Evolutionary conservation across 2,888 invertebrate genomes (phyloP), one percentile per base, ranked within the genome.

Genomic region (Mesochorus sp.): DNA sequence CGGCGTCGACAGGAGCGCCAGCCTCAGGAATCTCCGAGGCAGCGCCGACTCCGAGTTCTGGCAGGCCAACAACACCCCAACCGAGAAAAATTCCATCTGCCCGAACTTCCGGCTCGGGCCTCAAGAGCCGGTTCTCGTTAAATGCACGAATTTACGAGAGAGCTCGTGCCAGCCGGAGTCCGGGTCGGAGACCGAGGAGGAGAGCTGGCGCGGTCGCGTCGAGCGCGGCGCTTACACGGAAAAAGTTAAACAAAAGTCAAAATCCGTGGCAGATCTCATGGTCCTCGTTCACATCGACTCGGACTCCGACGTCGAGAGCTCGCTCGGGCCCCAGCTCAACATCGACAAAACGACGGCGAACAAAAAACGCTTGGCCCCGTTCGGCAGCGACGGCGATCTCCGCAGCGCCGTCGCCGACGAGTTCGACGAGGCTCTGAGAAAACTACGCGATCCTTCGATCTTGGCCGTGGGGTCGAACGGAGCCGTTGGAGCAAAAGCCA

Each of bases 251-350:
- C 93, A 94, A 81, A 94, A 94, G 87, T 94, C 94, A 0, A 93
- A 93, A 86, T 94, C 94, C 57, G 94, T 94, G 0, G 93, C 94
- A 5, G 94, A 95, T 89, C 89, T 95, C 24, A 94, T 95, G 94
- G 91, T 94, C 34, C 89, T 95, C 44, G 94, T 94, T 10, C 94
- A 94, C 82, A 94, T 95, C 17, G 94, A 94, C 83, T 93, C 93
- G 2, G 94, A 94, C 85, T 93, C 93, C 3, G 94, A 94, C 80
- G 92, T 93, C 0, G 93, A 93, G 80, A 89, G 90, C 80, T 92
- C 92, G 19, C 85, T 92, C 47, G 90, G 92, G 64, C 91, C 91
- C 3, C 89, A 86, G 57, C n/a, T n/a, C n/a, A 81, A 84, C 85
- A 34, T 83, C 85, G 77, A 90, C 85, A 76, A 90, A 85, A 57